Percentiles rank a stretch among this genome's conserved stretches.
Evolutionary conservation across 2,113 vertebrate genomes (phyloP).

Genomic region (Mesitornis unicolor): DNA sequence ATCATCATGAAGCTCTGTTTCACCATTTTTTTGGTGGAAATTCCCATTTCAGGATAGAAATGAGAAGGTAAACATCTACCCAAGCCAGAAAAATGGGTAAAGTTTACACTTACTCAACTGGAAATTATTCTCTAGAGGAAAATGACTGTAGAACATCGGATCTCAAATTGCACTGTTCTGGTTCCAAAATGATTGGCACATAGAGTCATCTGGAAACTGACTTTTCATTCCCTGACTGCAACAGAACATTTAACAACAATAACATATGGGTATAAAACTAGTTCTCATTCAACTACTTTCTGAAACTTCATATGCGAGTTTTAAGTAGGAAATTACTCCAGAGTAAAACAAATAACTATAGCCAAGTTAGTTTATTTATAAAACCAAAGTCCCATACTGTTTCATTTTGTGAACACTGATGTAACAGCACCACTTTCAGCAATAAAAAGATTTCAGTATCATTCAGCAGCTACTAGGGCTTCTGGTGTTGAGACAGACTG

Average conservation of each 20-base stretch:
- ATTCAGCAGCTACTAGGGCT: not conserved
- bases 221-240: conserved; percentile 2
- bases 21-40: not conserved
- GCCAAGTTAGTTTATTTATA: not conserved
- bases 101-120: not conserved
- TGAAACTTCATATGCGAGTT: not conserved
- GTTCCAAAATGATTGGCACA: not conserved
- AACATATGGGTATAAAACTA: not conserved
- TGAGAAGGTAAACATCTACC: conserved; percentile 4
- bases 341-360: not conserved
- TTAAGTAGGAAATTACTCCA: not conserved
- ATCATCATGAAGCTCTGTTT: not conserved
- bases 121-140: not conserved
- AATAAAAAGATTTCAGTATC: not conserved
- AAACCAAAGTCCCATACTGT: not conserved
- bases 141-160: not conserved
- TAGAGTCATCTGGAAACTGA: not conserved
- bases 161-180: not conserved
- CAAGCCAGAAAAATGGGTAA: not conserved
- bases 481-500: not conserved
- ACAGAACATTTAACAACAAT: not conserved
- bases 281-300: not conserved
- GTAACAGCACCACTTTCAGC: not conserved
- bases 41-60: not conserved
- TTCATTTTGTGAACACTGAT: not conserved